A percentile compares a stretch with the other conserved stretches of the same genome.
phyloP scores from a whole-genome alignment of 2,797 vertebrate genomes.

The Paramormyrops hopkinsi region DNA sequence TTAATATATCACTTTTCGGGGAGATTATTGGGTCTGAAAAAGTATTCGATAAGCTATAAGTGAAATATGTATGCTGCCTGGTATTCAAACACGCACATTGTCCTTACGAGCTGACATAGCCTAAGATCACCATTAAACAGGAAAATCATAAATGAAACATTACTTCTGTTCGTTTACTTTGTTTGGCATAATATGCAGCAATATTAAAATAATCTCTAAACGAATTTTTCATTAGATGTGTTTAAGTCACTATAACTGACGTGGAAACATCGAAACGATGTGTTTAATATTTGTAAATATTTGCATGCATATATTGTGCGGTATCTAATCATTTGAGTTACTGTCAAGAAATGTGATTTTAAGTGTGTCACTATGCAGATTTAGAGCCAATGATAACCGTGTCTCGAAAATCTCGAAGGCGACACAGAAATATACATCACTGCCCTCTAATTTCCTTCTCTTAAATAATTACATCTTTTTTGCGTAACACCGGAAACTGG shows the following conservation, averaged over 20 bases:
- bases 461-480: background rate
- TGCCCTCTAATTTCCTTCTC: background rate
- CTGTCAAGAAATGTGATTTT: background rate
- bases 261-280: background rate
- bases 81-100: background rate
- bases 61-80: background rate
- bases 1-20: background rate
- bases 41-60: background rate
- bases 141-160: conserved; percentile 2
- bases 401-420: background rate
- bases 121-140: background rate
- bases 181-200: background rate
- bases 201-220: background rate
- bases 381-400: background rate
- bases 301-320: background rate
- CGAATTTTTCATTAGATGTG: background rate
- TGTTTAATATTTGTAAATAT: background rate
- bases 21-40: background rate
- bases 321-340: background rate
- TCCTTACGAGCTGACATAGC: background rate
- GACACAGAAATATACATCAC: background rate
- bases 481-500: background rate
- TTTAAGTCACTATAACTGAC: background rate
- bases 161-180: background rate
- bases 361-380: background rate